These are phyloP conservation scores for Candoia aspera DNA, from an alignment of 2,113 vertebrate species.

Conservation along the genomic window DNA sequence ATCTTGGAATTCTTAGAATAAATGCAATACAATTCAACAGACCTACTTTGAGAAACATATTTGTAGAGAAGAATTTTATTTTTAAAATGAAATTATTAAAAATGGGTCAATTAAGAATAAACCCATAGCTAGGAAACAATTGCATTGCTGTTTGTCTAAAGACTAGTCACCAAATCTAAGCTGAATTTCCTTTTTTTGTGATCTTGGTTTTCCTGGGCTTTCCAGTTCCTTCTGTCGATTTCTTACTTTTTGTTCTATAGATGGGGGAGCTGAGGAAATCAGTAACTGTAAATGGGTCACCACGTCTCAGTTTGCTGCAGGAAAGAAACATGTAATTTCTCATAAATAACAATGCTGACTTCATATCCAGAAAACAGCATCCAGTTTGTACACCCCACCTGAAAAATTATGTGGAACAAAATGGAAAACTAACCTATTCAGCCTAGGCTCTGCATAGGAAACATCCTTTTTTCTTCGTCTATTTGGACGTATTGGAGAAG, in stretches of 20 bases:
- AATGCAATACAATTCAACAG: neutral
- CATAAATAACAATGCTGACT: neutral
- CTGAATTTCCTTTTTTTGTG: constrained; percentile 2
- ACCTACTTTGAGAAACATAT: neutral
- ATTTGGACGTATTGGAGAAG: neutral
- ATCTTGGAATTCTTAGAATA: neutral
- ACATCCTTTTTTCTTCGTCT: constrained; percentile 27
- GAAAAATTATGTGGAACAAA: neutral
- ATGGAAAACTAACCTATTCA: constrained; percentile 52
- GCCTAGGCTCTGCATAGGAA: constrained; percentile 63
- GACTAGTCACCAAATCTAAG: neutral
- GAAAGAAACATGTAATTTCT: neutral
- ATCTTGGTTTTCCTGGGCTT: neutral
- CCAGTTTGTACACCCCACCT: no score
- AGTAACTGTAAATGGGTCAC: constrained; percentile 53
- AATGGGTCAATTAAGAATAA: neutral
- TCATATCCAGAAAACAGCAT: neutral
- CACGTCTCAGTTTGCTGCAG: constrained; percentile 68
- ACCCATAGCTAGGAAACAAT: neutral
- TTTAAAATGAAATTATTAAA: neutral
- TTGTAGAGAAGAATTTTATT: neutral
- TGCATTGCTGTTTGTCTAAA: neutral
- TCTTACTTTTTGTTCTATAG: constrained; percentile 33
- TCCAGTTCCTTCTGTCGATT: neutral
- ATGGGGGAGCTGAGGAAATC: constrained; percentile 14